A percentile compares a stretch with the other conserved stretches of the same genome.
phyloP scores from a whole-genome alignment of 2,113 vertebrate genomes.

The Pangasianodon gigas region DNA sequence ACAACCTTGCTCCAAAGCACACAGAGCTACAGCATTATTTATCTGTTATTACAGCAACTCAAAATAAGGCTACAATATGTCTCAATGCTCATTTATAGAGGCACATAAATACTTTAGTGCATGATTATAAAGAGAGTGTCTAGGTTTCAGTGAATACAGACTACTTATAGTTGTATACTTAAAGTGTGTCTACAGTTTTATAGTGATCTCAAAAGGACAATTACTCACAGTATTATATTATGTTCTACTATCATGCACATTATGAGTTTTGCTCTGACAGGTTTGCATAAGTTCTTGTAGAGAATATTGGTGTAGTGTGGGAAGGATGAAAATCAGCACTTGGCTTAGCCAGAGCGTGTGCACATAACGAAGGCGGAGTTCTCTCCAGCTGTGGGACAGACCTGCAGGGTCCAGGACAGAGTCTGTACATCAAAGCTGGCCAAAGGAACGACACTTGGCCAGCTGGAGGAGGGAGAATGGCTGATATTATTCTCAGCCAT shows the following conservation, averaged over 20 bases:
- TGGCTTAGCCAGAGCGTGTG: slow-evolving; percentile 13
- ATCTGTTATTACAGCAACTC: neutral
- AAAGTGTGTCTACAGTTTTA: slow-evolving; percentile 9
- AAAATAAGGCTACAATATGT: slow-evolving; percentile 17
- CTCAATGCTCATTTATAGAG: slow-evolving; percentile 33
- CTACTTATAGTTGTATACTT: neutral
- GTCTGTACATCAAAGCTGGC: slow-evolving; percentile 34
- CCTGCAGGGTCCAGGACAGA: slow-evolving; percentile 36
- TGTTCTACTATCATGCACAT: neutral
- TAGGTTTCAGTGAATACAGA: slow-evolving; percentile 12
- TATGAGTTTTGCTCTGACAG: neutral
- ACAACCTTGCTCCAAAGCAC: neutral
- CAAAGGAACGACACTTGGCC: slow-evolving; percentile 36
- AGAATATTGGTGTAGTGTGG: slow-evolving; percentile 7
- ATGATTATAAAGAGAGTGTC: slow-evolving; percentile 26
- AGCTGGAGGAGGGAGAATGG: slow-evolving; percentile 21
- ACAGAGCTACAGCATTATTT: neutral
- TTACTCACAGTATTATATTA: slow-evolving; percentile 30
- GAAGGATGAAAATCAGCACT: slow-evolving; percentile 20
- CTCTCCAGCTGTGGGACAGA: slow-evolving; percentile 45
- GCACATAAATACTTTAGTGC: slow-evolving; percentile 40
- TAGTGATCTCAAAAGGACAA: slow-evolving; percentile 6
- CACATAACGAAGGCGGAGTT: slow-evolving; percentile 13
- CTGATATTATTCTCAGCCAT: neutral
- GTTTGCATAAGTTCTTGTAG: slow-evolving; percentile 25